Conservation (phyloP, 2,113 vertebrate genomes). For the Cacatua alba region DNA sequence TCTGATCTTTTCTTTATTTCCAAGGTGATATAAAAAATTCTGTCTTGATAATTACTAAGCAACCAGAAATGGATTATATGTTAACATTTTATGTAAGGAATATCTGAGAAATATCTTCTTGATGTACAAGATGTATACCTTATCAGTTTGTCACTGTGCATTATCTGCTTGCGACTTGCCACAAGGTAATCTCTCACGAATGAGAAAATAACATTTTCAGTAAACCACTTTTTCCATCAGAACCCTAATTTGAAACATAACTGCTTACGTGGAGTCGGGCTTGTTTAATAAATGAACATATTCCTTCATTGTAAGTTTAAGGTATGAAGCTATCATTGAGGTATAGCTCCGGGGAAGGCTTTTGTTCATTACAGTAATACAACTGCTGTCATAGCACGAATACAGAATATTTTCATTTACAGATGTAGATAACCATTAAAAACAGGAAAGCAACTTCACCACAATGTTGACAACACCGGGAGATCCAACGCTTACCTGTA, state of each 20-base stretch:
- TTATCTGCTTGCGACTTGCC: neutral
- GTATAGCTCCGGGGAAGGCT: neutral
- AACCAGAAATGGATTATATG: neutral
- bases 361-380: neutral
- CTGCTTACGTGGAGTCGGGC: neutral
- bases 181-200: neutral
- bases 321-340: neutral
- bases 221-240: neutral
- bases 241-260: neutral
- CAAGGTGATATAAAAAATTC: neutral
- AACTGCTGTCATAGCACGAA: neutral
- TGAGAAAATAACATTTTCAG: neutral
- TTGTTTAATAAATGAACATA: neutral
- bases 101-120: neutral
- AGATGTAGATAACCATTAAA: neutral
- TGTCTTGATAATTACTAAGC: neutral
- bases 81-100: neutral
- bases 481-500: neutral
- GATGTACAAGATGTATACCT: neutral
- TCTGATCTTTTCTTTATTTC: neutral
- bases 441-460: slow-evolving; percentile 21
- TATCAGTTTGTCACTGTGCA: neutral
- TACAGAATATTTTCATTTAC: slow-evolving; percentile 9
- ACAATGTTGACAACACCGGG: neutral
- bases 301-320: neutral